A percentile compares a stretch with the other conserved stretches of the same genome.
phyloP scores from a whole-genome alignment of 2,888 invertebrate species.

The Chrysolina americana region DNA sequence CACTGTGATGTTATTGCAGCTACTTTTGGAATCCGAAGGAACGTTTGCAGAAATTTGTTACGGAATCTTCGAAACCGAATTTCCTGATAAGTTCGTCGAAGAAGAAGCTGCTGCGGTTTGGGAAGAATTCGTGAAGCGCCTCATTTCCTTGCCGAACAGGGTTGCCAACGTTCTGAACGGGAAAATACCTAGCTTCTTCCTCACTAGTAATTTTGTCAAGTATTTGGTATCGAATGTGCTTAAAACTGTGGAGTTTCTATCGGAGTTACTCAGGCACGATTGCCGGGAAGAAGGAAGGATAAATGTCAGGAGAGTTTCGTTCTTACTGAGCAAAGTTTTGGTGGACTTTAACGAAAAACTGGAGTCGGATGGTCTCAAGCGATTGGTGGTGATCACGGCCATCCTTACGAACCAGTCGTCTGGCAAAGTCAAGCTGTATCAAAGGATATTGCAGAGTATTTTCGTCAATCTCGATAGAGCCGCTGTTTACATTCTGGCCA shows the following conservation, averaged over 20 bases:
- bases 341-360: constrained; percentile 72
- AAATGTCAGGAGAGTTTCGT: constrained; percentile 51
- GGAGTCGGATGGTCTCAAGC: constrained; percentile 69
- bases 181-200: constrained; percentile 74
- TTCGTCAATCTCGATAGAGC: constrained; percentile 73
- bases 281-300: constrained; percentile 62
- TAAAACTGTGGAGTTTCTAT: constrained; percentile 75
- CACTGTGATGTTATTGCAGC: constrained; percentile 67
- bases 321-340: constrained; percentile 75
- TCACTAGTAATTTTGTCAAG: constrained; percentile 73
- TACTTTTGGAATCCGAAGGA: constrained; percentile 73
- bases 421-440: constrained; percentile 66
- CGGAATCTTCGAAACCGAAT: constrained; percentile 45
- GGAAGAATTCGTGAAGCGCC: constrained; percentile 73
- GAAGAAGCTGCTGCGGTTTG: constrained; percentile 43
- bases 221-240: constrained; percentile 75
- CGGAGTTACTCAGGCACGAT: constrained; percentile 65
- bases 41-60: constrained; percentile 70
- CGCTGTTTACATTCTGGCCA: constrained; percentile 74
- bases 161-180: constrained; percentile 78
- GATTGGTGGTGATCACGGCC: constrained; percentile 73
- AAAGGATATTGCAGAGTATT: constrained; percentile 71
- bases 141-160: constrained; percentile 79
- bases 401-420: constrained; percentile 70
- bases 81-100: constrained; percentile 65